Percentiles rank a stretch among this genome's conserved stretches.
phyloP scores from a whole-genome alignment of 1,140 invertebrate genomes.

The Kradibia gibbosae region DNA sequence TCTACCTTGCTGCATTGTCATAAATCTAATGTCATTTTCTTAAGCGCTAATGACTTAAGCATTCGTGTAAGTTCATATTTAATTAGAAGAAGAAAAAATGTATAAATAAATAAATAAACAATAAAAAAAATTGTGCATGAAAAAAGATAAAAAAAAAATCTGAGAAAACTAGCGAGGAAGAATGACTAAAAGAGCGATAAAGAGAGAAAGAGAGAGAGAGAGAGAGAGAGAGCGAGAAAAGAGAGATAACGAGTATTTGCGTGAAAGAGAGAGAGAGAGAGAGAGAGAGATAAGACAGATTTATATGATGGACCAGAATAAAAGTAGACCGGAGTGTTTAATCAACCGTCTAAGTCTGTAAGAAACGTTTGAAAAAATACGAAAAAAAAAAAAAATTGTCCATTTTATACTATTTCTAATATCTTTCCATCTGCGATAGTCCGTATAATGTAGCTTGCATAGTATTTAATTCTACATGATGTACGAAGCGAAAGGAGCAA shows the following conservation, averaged over 20 bases:
- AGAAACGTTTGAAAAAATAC: slow-evolving; percentile 40
- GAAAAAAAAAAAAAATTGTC: slow-evolving; percentile 59
- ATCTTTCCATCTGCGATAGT: slow-evolving; percentile 69
- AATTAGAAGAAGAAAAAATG: slow-evolving; percentile 46
- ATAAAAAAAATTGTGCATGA: slow-evolving; percentile 22
- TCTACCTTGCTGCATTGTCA: slow-evolving; percentile 38
- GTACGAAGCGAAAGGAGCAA: slow-evolving; percentile 14
- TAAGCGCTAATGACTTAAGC: slow-evolving; percentile 49
- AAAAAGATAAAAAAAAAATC: slow-evolving; percentile 5
- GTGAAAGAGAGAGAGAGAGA: neutral
- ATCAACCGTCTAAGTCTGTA: slow-evolving; percentile 30
- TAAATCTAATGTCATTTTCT: slow-evolving; percentile 38
- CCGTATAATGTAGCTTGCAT: slow-evolving; percentile 64
- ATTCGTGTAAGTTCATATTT: slow-evolving; percentile 41
- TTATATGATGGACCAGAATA: slow-evolving; percentile 37
- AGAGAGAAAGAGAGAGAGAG: slow-evolving; percentile 33
- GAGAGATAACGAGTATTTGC: slow-evolving; percentile 30
- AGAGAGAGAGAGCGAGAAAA: slow-evolving; percentile 12
- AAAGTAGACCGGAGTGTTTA: slow-evolving; percentile 6
- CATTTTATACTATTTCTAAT: slow-evolving; percentile 72
- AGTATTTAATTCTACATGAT: slow-evolving; percentile 58
- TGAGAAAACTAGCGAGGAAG: neutral
- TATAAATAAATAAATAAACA: slow-evolving; percentile 22
- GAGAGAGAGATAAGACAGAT: slow-evolving; percentile 17
- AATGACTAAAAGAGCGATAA: slow-evolving; percentile 33